phyloP scores from a whole-genome alignment of 2,797 vertebrate genomes.

The Pteropus rufus region DNA sequence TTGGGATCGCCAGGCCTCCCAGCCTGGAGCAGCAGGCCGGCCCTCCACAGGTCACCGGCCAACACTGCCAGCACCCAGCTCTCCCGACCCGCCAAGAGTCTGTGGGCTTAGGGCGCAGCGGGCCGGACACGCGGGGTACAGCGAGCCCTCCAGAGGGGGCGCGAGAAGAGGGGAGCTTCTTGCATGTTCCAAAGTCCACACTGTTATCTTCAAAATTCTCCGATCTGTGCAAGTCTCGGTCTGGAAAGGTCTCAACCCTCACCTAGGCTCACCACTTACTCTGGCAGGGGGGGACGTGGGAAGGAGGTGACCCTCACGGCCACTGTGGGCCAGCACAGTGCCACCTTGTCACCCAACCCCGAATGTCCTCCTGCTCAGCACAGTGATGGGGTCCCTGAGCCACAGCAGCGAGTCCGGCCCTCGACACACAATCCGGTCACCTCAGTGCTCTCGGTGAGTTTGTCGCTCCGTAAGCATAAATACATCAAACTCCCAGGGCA shows the following conservation, averaged over 20 bases:
- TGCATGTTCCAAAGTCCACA: too few relatives aligned
- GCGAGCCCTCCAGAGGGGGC: rapidly evolving
- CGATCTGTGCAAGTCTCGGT: neutral
- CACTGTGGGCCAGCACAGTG: neutral
- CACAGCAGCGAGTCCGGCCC: rapidly evolving
- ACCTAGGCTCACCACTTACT: rapidly evolving
- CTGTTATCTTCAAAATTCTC: neutral
- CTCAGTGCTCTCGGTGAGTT: neutral
- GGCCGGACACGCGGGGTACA: too few relatives aligned
- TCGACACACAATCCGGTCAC: neutral
- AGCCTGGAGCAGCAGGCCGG: rapidly evolving
- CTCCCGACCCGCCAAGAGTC: neutral
- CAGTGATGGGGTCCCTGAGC: rapidly evolving
- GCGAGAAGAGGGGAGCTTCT: rapidly evolving
- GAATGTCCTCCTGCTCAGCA: neutral
- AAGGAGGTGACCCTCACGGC: rapidly evolving
- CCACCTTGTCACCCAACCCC: neutral
- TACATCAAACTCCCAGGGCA: neutral
- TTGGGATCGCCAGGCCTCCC: neutral
- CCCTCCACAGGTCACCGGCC: neutral
- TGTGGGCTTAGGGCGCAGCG: too few relatives aligned
- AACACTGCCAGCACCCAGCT: too few relatives aligned
- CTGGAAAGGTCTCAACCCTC: rapidly evolving
- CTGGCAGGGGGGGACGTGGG: neutral
- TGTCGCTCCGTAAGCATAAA: neutral